Percentiles rank a stretch among this genome's conserved stretches.
These are phyloP conservation scores for Heliconius ismenius DNA, from an alignment of 2,888 invertebrate genomes.

Conservation along the genomic window DNA sequence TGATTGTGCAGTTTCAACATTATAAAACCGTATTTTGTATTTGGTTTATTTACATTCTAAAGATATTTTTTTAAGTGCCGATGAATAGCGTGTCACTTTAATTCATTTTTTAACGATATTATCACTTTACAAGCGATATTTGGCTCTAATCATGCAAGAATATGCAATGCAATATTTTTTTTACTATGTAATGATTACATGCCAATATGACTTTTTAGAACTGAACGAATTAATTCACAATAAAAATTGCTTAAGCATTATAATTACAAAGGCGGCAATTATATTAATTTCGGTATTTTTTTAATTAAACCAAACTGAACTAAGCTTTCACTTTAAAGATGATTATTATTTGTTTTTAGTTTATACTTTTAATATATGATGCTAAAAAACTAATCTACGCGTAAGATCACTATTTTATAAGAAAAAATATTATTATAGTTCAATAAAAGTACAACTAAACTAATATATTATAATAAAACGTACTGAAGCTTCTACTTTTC, in stretches of 20 bases:
- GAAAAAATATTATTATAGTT: slow-evolving; percentile 37
- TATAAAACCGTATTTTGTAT: neutral
- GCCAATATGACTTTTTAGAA: neutral
- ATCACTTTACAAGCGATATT: slow-evolving; percentile 14
- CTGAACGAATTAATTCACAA: neutral
- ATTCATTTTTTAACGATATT: neutral
- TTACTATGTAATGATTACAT: slow-evolving; percentile 10
- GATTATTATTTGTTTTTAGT: neutral
- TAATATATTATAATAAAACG: neutral
- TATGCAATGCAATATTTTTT: slow-evolving; percentile 5
- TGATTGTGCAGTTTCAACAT: slow-evolving; percentile 30
- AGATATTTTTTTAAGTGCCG: slow-evolving; percentile 10
- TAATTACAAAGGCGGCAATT: neutral
- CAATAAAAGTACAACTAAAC: slow-evolving; percentile 48
- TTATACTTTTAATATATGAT: neutral
- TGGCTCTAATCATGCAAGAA: slow-evolving; percentile 4
- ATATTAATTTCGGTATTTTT: neutral
- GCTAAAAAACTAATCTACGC: slow-evolving; percentile 7
- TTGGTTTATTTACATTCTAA: slow-evolving; percentile 19
- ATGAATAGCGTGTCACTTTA: slow-evolving; percentile 10
- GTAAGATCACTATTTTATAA: neutral
- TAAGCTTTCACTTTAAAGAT: neutral
- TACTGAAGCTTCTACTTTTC: slow-evolving; percentile 66
- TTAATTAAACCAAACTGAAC: neutral
- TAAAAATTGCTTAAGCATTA: neutral